phyloP scores from a whole-genome alignment of 2,888 invertebrate species.

The Callinectes sapidus region DNA sequence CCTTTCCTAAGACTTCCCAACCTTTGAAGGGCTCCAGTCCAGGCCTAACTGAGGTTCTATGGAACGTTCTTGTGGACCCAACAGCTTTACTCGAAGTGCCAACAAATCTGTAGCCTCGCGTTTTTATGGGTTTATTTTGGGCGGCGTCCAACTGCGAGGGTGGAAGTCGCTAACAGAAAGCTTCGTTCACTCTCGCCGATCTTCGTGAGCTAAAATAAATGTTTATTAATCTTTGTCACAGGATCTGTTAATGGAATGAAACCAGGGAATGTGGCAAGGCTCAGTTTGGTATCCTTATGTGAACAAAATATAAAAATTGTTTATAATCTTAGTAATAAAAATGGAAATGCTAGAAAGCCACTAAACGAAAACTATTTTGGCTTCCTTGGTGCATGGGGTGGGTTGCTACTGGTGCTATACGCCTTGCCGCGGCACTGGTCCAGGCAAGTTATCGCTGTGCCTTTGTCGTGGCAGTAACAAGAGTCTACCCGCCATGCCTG shows the following conservation, averaged over 20 bases:
- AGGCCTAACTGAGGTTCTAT: background rate
- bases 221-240: background rate
- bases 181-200: slow-evolving; percentile 24
- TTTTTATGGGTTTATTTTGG: slow-evolving; percentile 58
- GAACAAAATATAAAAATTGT: background rate
- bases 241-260: background rate
- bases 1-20: background rate
- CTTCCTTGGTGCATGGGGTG: background rate
- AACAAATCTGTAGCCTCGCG: slow-evolving; percentile 49
- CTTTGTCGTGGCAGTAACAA: background rate
- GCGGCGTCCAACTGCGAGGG: slow-evolving; percentile 49
- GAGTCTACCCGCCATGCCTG: background rate
- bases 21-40: background rate
- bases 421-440: background rate
- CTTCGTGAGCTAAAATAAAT: background rate
- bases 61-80: slow-evolving; percentile 23
- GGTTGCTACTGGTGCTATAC: background rate
- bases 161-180: background rate
- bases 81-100: slow-evolving; percentile 43
- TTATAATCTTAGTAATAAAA: background rate
- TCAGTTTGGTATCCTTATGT: background rate
- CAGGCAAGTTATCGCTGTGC: background rate
- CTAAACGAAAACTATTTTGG: background rate
- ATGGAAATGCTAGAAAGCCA: background rate
- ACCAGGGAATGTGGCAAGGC: background rate